These are phyloP conservation scores for Alouatta palliata DNA, from an alignment of 2,113 vertebrate genomes.

Conservation along the genomic window DNA sequence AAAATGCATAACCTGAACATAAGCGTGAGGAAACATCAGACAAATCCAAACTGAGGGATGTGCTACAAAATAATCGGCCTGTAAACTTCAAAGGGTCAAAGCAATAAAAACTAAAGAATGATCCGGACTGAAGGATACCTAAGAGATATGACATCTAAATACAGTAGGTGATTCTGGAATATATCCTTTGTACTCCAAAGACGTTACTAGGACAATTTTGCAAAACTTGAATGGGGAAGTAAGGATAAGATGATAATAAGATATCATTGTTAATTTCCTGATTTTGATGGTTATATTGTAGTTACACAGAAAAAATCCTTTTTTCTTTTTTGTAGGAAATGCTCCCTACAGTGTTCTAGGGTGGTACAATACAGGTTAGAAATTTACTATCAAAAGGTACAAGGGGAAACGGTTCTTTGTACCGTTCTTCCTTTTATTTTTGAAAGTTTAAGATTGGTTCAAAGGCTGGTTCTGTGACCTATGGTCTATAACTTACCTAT, in stretches of 20 bases:
- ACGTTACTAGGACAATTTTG: neutral
- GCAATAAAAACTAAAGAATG: neutral
- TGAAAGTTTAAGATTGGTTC: neutral
- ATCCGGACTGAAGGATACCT: neutral
- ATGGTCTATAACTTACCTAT: neutral
- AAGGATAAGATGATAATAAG: neutral
- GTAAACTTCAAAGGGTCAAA: neutral
- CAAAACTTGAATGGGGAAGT: neutral
- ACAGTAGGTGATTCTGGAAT: neutral
- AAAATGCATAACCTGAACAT: neutral
- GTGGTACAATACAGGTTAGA: neutral
- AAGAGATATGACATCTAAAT: neutral
- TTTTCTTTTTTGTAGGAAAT: neutral
- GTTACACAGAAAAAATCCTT: neutral
- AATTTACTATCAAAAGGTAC: neutral
- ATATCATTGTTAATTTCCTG: neutral
- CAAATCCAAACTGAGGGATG: neutral
- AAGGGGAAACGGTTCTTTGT: neutral
- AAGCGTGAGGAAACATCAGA: neutral
- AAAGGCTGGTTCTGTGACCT: neutral
- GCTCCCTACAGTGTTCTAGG: neutral
- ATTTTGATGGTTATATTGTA: neutral
- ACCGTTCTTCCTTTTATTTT: neutral
- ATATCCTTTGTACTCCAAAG: neutral
- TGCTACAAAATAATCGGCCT: neutral